Conservation (phyloP, 64 coral and sea anemone species). For the Acropora yongei region DNA sequence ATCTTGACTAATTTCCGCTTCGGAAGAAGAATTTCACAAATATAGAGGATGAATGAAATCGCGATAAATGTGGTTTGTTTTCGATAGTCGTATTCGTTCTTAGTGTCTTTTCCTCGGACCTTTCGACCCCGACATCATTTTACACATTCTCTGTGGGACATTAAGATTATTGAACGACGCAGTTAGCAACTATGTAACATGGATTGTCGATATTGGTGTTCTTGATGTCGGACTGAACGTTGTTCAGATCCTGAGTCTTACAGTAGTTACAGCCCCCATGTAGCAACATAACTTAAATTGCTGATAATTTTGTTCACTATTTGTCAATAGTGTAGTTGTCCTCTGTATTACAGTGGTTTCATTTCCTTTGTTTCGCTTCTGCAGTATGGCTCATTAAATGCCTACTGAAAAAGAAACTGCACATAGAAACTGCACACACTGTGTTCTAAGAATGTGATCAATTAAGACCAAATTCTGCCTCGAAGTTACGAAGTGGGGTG, state of each 20-base stretch:
- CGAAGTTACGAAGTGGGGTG: not conserved
- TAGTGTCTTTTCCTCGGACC: too few species aligned
- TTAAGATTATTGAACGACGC: too few species aligned
- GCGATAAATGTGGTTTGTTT: not conserved
- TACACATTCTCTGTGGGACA: not conserved
- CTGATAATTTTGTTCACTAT: not conserved
- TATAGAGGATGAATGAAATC: not conserved
- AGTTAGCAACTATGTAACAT: not conserved
- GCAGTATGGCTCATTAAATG: too few species aligned
- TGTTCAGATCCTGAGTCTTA: not conserved
- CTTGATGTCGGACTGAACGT: not conserved
- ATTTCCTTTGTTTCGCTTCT: too few species aligned
- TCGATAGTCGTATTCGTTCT: not conserved
- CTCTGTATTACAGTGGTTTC: not conserved
- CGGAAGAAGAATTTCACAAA: not conserved
- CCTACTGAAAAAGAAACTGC: too few species aligned
- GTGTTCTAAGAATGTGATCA: too few species aligned
- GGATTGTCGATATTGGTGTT: too few species aligned
- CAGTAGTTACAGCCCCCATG: too few species aligned
- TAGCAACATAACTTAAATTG: not conserved
- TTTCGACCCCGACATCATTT: not conserved
- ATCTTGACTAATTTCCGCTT: too few species aligned
- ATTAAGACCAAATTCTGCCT: not conserved
- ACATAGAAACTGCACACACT: too few species aligned
- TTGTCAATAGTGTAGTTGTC: not conserved